Evolutionary conservation across 2,113 vertebrate genomes (phyloP).

Genomic region (Odobenus rosmarus): DNA sequence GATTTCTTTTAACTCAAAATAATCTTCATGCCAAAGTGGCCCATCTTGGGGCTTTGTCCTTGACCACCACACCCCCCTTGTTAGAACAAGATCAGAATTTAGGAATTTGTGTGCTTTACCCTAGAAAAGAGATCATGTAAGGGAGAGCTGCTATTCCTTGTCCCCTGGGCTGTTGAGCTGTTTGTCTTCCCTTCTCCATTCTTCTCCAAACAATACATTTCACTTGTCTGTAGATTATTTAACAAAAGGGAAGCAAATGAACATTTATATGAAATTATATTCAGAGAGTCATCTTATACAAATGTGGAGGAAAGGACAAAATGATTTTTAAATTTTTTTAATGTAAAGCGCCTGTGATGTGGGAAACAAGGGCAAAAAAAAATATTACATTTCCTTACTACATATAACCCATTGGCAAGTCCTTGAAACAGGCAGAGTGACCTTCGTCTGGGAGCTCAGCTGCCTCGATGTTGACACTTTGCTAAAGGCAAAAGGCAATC

Average conservation of each 20-base stretch:
- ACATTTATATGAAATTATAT: neutral
- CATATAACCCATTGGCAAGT: neutral
- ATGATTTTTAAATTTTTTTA: neutral
- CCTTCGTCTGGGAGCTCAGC: neutral
- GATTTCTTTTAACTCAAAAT: neutral
- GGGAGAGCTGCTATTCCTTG: neutral
- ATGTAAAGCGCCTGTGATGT: neutral
- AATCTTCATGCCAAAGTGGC: neutral
- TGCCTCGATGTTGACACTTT: neutral
- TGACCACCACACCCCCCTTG: neutral
- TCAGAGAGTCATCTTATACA: neutral
- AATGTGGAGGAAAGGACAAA: neutral
- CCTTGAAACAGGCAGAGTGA: neutral
- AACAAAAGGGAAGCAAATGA: conserved; percentile 12
- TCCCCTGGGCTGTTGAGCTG: neutral
- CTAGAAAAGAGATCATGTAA: neutral
- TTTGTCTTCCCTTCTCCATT: neutral
- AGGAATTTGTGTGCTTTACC: neutral
- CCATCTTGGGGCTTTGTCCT: neutral
- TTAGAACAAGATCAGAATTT: neutral
- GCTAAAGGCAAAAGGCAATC: neutral
- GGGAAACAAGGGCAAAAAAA: neutral
- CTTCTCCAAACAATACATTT: neutral
- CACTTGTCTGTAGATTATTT: neutral
- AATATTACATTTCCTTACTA: neutral